Evolutionary conservation across 64 coral and sea anemone genomes (phyloP).

Genomic region (Montipora foliosa): DNA sequence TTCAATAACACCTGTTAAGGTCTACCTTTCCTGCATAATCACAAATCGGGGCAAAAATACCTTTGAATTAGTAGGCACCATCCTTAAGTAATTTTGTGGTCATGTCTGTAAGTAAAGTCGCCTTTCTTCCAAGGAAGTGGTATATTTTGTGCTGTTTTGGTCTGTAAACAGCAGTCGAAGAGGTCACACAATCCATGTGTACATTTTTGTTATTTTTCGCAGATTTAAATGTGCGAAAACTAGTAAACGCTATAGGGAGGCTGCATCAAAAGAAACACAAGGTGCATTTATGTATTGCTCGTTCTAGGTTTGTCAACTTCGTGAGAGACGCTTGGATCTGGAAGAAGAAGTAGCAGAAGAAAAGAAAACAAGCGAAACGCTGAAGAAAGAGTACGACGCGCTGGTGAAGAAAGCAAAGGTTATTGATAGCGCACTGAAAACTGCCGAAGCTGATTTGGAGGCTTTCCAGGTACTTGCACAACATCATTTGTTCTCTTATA

Average conservation of each 20-base stretch:
- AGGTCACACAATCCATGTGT: too few species aligned
- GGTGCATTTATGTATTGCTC: neutral
- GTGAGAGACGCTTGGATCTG: conserved; percentile 86
- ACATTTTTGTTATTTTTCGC: too few species aligned
- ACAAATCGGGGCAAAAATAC: too few species aligned
- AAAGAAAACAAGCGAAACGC: conserved; percentile 91
- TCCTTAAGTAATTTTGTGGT: too few species aligned
- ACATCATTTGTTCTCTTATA: neutral
- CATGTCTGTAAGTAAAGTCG: too few species aligned
- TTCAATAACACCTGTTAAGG: too few species aligned
- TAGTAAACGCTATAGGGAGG: too few species aligned
- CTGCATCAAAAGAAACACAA: neutral
- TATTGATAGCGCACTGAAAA: conserved; percentile 86
- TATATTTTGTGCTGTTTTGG: too few species aligned
- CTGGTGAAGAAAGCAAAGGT: conserved; percentile 95
- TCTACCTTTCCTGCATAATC: too few species aligned
- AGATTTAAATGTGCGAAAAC: neutral
- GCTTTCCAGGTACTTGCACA: conserved; percentile 88
- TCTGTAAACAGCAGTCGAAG: too few species aligned
- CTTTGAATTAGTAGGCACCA: too few species aligned
- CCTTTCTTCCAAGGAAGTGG: too few species aligned
- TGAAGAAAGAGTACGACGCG: conserved; percentile 95
- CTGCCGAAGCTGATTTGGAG: conserved; percentile 94
- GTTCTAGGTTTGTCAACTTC: conserved; percentile 85
- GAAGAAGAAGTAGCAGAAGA: conserved; percentile 93